These are phyloP conservation scores for Mesocricetus auratus DNA, from an alignment of 2,113 vertebrate genomes.

Conservation along the genomic window DNA sequence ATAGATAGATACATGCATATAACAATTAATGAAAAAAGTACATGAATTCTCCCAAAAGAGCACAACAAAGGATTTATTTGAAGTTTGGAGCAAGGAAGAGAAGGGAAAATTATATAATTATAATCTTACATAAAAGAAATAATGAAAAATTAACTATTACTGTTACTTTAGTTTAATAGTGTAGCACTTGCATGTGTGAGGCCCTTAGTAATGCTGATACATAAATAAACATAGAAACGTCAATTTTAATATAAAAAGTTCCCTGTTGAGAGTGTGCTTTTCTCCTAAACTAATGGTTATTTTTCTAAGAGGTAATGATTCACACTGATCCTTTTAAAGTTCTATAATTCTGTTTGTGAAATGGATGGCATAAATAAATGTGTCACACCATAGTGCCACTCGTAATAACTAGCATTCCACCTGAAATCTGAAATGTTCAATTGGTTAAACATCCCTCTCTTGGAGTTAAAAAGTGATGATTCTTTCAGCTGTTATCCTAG, in stretches of 20 bases:
- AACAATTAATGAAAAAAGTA: neutral
- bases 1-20: neutral
- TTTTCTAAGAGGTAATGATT: neutral
- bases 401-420: neutral
- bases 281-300: neutral
- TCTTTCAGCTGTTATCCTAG: neutral
- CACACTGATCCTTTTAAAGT: neutral
- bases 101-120: neutral
- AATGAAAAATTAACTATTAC: neutral
- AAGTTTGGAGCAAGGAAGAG: neutral
- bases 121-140: neutral
- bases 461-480: neutral
- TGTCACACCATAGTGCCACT: neutral
- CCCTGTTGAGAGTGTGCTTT: neutral
- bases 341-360: neutral
- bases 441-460: neutral
- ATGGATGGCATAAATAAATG: neutral
- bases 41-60: neutral
- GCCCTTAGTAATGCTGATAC: neutral
- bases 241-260: neutral
- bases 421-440: neutral
- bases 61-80: neutral
- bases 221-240: neutral
- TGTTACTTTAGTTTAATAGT: neutral
- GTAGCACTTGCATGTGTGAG: neutral